Conservation (phyloP, 2,113 vertebrate genomes). For the Dinomys branickii region DNA sequence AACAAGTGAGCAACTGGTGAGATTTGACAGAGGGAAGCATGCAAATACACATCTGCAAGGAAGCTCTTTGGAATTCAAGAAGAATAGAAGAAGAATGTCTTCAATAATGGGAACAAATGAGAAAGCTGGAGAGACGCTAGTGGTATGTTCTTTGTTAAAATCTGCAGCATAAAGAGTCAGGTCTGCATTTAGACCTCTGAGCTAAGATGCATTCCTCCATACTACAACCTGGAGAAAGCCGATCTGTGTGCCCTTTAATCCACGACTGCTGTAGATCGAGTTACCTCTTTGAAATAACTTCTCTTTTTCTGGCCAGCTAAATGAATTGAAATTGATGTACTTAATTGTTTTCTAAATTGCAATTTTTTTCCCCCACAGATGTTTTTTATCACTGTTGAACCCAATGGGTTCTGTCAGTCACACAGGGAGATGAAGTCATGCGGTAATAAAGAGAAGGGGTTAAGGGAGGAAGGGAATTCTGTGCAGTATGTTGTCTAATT, state of each 20-base stretch:
- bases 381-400: slow-evolving; percentile 87
- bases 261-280: slow-evolving; percentile 76
- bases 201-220: slow-evolving; percentile 77
- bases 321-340: slow-evolving; percentile 89
- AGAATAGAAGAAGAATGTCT: slow-evolving; percentile 38
- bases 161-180: neutral
- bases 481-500: slow-evolving; percentile 84
- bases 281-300: slow-evolving; percentile 86
- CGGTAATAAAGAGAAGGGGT: slow-evolving; percentile 85
- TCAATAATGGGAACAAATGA: slow-evolving; percentile 51
- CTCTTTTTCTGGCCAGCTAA: slow-evolving; percentile 86
- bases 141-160: slow-evolving; percentile 60
- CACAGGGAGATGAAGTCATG: slow-evolving; percentile 88
- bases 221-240: slow-evolving; percentile 82
- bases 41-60: neutral
- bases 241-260: slow-evolving; percentile 82
- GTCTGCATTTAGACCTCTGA: slow-evolving; percentile 17
- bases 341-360: slow-evolving; percentile 92
- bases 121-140: slow-evolving; percentile 47
- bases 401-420: slow-evolving; percentile 88
- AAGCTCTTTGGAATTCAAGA: slow-evolving; percentile 39
- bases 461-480: slow-evolving; percentile 84
- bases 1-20: slow-evolving; percentile 61
- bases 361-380: slow-evolving; percentile 86
- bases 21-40: slow-evolving; percentile 54